Base-by-base conservation (phyloP, 2,113 vertebrate species). In the Anarhynchus alexandrinus region DNA sequence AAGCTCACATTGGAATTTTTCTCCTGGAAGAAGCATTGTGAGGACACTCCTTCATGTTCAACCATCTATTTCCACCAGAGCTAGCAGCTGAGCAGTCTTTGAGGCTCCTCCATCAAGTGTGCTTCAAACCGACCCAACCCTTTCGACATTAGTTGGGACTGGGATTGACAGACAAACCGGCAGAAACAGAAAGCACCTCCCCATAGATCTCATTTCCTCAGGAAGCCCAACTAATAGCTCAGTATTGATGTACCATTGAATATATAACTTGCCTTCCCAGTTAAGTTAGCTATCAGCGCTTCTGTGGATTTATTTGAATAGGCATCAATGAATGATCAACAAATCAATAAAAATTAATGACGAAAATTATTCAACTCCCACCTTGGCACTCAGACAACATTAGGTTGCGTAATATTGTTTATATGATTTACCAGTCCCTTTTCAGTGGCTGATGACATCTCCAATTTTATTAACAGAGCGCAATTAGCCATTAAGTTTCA, bases 401-500 rank as follows among this genome's bases (percentile, higher is more conserved):
- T 38, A 95, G 70, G 73, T 27, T 51, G n/a, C 22, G 43, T 36
- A 47, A 66, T 74, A 40, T 7, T 86, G 71, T 67, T 91, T 29
- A 20, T 26, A 15, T 4, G 65, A 94, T 91, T 90, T 90, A n/a
- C 89, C 83, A 62, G 59, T 57, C 80, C 51, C 52, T 47, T 89
- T 86, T 58, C 82, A 61, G 76, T 18, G 40, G 59, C 88, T 87
- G 38, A 59, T 82, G 90, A 84, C 85, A 94, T 16, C 80, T 87
- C 82, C 71, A 86, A 25, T 55, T 78, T 93, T 42, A 92, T 97
- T 93, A 96, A 86, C 67, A 26, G 66, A 27, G 66, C 21, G 82
- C 70, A 93, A 96, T 96, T 94, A 96, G 83, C 59, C 74, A 67
- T 94, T 93, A 92, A 94, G 64, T 96, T 92, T 72, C 86, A 90